phyloP scores from a whole-genome alignment of 2,797 vertebrate species.

The Manis javanica region DNA sequence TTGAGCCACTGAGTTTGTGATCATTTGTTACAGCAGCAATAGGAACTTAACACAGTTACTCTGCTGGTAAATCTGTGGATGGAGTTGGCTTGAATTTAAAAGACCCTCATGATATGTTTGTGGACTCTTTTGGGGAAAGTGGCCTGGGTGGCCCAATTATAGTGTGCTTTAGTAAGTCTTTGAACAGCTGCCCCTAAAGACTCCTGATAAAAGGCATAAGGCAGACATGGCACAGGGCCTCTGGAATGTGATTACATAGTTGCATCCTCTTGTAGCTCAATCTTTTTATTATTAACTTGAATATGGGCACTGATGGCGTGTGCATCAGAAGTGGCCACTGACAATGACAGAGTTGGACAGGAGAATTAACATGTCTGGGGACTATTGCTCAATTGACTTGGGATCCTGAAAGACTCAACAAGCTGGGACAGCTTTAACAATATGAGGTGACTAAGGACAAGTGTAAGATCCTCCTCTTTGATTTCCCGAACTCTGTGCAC shows the following conservation, averaged over 20 bases:
- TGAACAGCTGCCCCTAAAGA: neutral
- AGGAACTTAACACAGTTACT: neutral
- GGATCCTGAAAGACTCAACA: neutral
- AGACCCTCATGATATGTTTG: neutral
- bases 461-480: neutral
- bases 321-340: neutral
- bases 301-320: neutral
- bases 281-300: neutral
- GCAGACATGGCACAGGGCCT: neutral
- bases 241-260: neutral
- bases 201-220: neutral
- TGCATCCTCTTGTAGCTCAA: neutral
- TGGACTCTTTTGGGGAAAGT: neutral
- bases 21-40: neutral
- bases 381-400: neutral
- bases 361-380: neutral
- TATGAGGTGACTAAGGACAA: neutral
- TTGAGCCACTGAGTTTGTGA: neutral
- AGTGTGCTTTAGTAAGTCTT: neutral
- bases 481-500: neutral
- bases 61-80: neutral
- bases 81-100: conserved; percentile 3
- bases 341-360: neutral
- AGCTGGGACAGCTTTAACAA: neutral
- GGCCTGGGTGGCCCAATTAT: neutral